phyloP scores from a whole-genome alignment of 2,797 vertebrate genomes.

The Galagoides demidoff region DNA sequence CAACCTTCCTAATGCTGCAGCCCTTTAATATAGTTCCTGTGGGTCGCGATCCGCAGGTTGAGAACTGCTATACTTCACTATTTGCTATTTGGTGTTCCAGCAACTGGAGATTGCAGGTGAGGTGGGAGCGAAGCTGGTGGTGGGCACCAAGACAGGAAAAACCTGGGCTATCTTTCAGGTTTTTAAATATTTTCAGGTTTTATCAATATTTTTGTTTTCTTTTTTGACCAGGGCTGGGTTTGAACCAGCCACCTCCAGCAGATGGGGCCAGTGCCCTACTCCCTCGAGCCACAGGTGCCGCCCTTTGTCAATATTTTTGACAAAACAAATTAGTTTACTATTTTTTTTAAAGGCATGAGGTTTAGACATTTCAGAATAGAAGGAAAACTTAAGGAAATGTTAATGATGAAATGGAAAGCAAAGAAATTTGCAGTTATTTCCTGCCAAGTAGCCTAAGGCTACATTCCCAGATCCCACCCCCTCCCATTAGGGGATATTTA shows the following conservation, averaged over 20 bases:
- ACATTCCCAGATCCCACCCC: not conserved
- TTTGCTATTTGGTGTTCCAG: not conserved
- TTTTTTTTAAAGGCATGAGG: conserved; percentile 13
- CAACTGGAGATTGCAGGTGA: not conserved
- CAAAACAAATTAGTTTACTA: not conserved
- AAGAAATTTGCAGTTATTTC: not conserved
- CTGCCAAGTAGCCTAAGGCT: not conserved
- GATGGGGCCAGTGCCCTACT: too few relatives aligned
- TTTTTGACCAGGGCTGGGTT: too few relatives aligned
- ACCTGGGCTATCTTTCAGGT: not conserved
- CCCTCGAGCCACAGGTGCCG: too few relatives aligned
- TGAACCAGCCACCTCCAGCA: too few relatives aligned
- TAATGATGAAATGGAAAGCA: not conserved
- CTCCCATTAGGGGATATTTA: too few relatives aligned
- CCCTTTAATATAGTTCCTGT: too few relatives aligned
- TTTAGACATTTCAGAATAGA: conserved; percentile 25
- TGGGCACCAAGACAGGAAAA: not conserved
- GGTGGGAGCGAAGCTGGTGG: not conserved
- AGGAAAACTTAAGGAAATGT: not conserved
- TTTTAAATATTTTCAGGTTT: too few relatives aligned
- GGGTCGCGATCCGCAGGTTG: too few relatives aligned
- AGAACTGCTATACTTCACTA: not conserved
- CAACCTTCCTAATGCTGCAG: too few relatives aligned
- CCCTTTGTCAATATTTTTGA: not conserved
- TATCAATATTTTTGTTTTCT: not conserved